Evolutionary conservation across 2,888 invertebrate genomes (phyloP), one percentile per base, ranked within the genome.

Genomic region (Epirrita christyi): DNA sequence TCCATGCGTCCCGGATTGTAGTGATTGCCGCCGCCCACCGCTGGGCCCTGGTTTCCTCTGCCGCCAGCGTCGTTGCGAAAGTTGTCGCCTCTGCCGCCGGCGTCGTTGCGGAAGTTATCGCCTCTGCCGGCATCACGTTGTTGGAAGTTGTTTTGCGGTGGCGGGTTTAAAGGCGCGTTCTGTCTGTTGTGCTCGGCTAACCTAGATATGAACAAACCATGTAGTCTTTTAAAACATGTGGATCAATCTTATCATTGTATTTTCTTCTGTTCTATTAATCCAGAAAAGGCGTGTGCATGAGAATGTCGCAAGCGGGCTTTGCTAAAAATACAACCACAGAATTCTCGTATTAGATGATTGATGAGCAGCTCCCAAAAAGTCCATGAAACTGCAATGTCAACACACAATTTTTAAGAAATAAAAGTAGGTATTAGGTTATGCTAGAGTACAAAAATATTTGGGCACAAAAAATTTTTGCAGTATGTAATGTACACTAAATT

Each of bases 171-270:
- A 0, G 73, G 72, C 7, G 72, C 72, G 0, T 75, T 68, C 58
- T 84, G 78, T 56, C 90, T 80, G 65, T 82, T 88, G 78, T 91
- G 88, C 63, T 92, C 92, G 51, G 78, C 89, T 80, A 92, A 74
- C 76, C 92, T 92, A 68, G 14, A 66, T 38, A 8, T 13, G 13
- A 11, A 38, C 13, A 38, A 8, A 14, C 14, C 8, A 14, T 14
- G 8, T 14, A 13, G 8, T 11, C n/a, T 11, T 14, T 13, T 14
- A 14, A 7, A 8, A 32, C 4, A 14, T 8, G 11, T 14, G 14
- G 11, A 14, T 11, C 7, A 7, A 38, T 11, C 36, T 36, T 2
- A n/a, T 32, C 36, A n/a, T 21, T 3, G n/a, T 36, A 11, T 6
- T 36, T 11, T 36, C 36, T 36, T 36, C 36, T n/a, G 36, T 36